Evolutionary conservation across 35 echinoderm and acorn worm species (phyloP).

Genomic region (Holothuria glaberrima): DNA sequence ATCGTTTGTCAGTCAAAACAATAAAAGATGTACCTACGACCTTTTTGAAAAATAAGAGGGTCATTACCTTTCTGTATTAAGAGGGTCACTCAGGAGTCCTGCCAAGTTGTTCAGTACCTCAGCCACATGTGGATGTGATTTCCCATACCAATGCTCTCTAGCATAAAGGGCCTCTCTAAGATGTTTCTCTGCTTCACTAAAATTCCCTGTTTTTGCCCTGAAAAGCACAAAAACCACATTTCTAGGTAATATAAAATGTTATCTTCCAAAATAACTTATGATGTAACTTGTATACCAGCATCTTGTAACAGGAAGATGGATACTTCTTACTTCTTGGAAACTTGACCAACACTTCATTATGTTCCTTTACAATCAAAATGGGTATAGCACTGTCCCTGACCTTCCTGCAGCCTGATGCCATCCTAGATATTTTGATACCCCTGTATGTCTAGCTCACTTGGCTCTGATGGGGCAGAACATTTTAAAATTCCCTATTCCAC

Average conservation of each 20-base stretch:
- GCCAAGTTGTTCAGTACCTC: constrained; percentile 87
- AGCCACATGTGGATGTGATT: constrained; percentile 78
- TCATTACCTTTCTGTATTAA: constrained; percentile 69
- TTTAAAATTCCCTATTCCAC: no score
- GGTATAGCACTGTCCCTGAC: no score
- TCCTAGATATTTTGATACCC: no score
- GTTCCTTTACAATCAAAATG: no score
- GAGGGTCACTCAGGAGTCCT: constrained; percentile 50
- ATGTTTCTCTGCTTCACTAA: constrained; percentile 57
- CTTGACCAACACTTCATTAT: no score
- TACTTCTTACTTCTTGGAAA: background rate
- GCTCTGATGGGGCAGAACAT: no score
- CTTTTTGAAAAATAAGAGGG: no score
- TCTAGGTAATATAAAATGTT: background rate
- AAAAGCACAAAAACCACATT: background rate
- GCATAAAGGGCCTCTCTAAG: constrained; percentile 66
- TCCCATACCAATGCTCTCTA: constrained; percentile 90
- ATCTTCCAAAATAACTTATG: background rate
- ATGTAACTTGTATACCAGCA: background rate
- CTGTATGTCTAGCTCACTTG: no score
- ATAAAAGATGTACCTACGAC: no score
- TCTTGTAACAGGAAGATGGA: background rate
- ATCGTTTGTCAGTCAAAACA: no score
- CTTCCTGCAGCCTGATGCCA: no score
- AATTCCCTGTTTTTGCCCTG: constrained; percentile 70